Evolutionary conservation across 1,140 invertebrate species (phyloP).

Genomic region (Elysia chlorotica): DNA sequence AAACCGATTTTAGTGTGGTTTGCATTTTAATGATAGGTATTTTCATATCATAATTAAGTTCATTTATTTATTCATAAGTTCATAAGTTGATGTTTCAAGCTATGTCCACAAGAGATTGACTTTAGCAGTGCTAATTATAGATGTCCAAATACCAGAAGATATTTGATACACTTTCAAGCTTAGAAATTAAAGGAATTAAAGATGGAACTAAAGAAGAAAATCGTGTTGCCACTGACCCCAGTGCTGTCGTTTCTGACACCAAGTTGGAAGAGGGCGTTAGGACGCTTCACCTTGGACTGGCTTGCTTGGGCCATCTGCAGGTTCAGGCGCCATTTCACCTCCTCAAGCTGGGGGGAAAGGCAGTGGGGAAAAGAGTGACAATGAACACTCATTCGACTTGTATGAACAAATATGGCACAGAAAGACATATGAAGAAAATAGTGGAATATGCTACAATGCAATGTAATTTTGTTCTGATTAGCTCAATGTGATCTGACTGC

Average conservation of each 20-base stretch:
- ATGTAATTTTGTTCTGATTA: too few species aligned
- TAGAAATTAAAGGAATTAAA: neutral
- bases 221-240: slow-evolving; percentile 29
- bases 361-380: too few species aligned
- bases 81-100: neutral
- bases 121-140: neutral
- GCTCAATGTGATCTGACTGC: too few species aligned
- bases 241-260: slow-evolving; percentile 40
- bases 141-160: neutral
- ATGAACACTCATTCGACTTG: too few species aligned
- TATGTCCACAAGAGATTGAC: neutral
- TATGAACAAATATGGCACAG: too few species aligned
- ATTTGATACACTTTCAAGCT: neutral
- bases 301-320: slow-evolving; percentile 55
- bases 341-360: slow-evolving; percentile 56
- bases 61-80: neutral
- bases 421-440: too few species aligned
- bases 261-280: slow-evolving; percentile 58
- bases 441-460: too few species aligned
- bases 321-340: slow-evolving; percentile 55
- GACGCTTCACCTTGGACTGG: slow-evolving; percentile 52
- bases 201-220: neutral
- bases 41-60: neutral
- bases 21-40: too few species aligned
- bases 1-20: too few species aligned